These are phyloP conservation scores for Sphaerodactylus townsendi DNA, from an alignment of 2,113 vertebrate genomes.

Conservation along the genomic window DNA sequence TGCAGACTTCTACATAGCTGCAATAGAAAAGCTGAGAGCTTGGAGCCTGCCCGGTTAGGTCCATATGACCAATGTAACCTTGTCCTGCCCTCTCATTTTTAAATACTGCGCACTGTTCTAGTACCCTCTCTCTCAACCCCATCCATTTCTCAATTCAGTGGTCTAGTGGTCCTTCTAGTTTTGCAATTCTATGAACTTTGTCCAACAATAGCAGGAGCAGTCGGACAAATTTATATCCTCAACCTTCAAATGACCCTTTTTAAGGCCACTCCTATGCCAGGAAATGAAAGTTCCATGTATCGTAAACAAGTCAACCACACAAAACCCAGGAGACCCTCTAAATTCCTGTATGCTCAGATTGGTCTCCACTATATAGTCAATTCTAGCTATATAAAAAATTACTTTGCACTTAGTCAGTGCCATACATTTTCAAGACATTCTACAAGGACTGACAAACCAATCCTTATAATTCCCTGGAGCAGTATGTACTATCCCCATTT, in stretches of 20 bases:
- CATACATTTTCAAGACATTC: slow-evolving; percentile 7
- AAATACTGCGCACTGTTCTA: too few species aligned
- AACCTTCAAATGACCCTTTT: slow-evolving; percentile 12
- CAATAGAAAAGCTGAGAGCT: neutral
- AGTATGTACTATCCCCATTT: neutral
- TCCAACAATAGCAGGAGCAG: neutral
- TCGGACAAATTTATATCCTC: neutral
- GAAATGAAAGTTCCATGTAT: neutral
- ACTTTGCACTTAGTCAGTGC: neutral
- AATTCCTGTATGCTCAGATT: neutral
- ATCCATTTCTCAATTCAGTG: neutral
- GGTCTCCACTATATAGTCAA: slow-evolving; percentile 11
- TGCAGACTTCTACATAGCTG: neutral
- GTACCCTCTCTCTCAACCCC: neutral
- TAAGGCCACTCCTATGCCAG: neutral
- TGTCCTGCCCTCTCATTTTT: too few species aligned
- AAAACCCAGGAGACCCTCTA: slow-evolving; percentile 3
- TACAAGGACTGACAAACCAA: neutral
- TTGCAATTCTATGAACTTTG: neutral
- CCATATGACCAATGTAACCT: too few species aligned
- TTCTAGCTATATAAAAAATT: neutral
- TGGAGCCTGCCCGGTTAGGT: too few species aligned
- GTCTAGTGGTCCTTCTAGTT: neutral
- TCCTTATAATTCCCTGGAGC: neutral
- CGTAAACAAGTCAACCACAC: slow-evolving; percentile 12